Percentiles rank a stretch among this genome's conserved stretches.
Evolutionary conservation across 2,888 invertebrate genomes (phyloP).

Genomic region (Drosophila histrio): DNA sequence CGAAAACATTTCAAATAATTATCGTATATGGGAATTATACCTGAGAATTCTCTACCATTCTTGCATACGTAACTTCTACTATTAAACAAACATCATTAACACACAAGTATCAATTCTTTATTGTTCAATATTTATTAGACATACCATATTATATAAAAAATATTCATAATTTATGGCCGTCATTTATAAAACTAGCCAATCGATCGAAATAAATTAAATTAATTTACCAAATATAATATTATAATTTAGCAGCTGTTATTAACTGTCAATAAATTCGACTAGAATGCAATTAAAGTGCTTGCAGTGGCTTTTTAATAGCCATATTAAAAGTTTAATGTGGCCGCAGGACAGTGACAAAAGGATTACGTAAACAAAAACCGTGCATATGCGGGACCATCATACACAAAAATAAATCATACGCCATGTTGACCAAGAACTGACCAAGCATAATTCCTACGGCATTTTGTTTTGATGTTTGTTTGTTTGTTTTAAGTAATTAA

Average conservation of each 20-base stretch:
- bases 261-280: slow-evolving; percentile 69
- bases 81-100: no score
- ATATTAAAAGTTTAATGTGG: slow-evolving; percentile 32
- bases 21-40: no score
- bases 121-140: no score
- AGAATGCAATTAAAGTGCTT: slow-evolving; percentile 63
- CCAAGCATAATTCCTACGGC: slow-evolving; percentile 27
- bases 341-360: slow-evolving; percentile 30
- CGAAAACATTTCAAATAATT: no score
- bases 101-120: no score
- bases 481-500: slow-evolving; percentile 33
- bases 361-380: slow-evolving; percentile 30
- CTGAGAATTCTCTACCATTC: no score
- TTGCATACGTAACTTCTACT: no score
- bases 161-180: neutral
- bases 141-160: neutral
- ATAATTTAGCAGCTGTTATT: slow-evolving; percentile 29
- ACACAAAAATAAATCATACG: slow-evolving; percentile 56
- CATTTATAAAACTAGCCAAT: slow-evolving; percentile 1
- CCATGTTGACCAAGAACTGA: slow-evolving; percentile 35
- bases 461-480: neutral
- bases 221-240: slow-evolving; percentile 6
- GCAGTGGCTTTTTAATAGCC: slow-evolving; percentile 50
- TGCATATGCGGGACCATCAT: slow-evolving; percentile 64
- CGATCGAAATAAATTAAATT: slow-evolving; percentile 1